A percentile compares a stretch with the other conserved stretches of the same genome.
These are phyloP conservation scores for Hyaena hyaena DNA, from an alignment of 2,113 vertebrate genomes.

Conservation along the genomic window DNA sequence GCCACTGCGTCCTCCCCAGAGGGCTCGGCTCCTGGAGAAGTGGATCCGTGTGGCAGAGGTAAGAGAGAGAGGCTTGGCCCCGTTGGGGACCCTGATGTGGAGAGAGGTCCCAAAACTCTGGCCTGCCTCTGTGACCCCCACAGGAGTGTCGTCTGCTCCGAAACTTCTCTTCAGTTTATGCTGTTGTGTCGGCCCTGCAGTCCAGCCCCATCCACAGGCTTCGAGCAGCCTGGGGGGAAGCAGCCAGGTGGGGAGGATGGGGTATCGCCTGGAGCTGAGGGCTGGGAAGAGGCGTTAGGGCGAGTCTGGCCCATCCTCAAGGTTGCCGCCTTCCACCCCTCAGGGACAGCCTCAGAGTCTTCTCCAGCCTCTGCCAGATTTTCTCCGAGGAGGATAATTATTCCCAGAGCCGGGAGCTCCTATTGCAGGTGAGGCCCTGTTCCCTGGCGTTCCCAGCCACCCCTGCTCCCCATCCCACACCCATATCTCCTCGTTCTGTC, in stretches of 20 bases:
- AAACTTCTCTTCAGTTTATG: slow-evolving; percentile 94
- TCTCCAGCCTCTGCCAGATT: slow-evolving; percentile 83
- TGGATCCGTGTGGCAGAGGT: slow-evolving; percentile 96
- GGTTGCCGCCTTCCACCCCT: background rate
- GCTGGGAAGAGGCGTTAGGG: background rate
- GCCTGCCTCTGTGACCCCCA: background rate
- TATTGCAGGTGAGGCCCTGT: slow-evolving; percentile 79
- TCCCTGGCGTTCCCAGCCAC: background rate
- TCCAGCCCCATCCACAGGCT: slow-evolving; percentile 94
- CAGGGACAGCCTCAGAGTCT: slow-evolving; percentile 78
- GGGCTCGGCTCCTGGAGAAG: slow-evolving; percentile 93
- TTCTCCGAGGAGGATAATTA: slow-evolving; percentile 96
- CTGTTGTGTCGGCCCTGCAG: slow-evolving; percentile 92
- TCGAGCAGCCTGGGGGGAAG: slow-evolving; percentile 92
- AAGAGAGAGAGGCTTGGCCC: background rate
- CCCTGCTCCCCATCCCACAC: accelerated
- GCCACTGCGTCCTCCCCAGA: slow-evolving; percentile 89
- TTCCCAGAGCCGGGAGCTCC: slow-evolving; percentile 91
- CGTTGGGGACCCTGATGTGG: background rate
- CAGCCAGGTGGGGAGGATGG: slow-evolving; percentile 86
- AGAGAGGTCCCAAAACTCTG: slow-evolving; percentile 84
- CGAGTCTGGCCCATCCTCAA: background rate
- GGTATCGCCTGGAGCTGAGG: background rate
- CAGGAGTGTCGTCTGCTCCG: slow-evolving; percentile 92
- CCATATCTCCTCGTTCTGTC: background rate